Evolutionary conservation across 1,140 invertebrate species (phyloP), one percentile per base, ranked within the genome.

Genomic region (Eciton burchellii): DNA sequence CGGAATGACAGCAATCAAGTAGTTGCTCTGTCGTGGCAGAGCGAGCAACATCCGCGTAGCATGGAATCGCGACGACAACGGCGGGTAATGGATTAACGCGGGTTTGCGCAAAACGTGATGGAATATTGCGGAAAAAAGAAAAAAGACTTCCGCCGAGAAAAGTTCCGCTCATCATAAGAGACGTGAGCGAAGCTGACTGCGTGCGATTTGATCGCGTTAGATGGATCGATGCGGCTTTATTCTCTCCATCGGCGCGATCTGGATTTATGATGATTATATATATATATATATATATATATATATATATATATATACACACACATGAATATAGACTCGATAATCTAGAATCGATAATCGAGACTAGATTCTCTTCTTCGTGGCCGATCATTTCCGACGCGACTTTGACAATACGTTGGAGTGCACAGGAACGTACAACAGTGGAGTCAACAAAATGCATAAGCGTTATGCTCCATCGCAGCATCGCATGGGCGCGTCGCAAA

Each of bases 221-320:
- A 68, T 5, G 63, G 35, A 45, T 68, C n/a, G 74, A 77, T 77
- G 68, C 21, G 47, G 26, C 49, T 29, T 68, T 68, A 52, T 19
- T 77, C 24, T 11, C 35, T n/a, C 21, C 56, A 21, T 56, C 12
- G 49, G 62, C 35, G 12, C 41, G 63, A 70, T 68, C 9, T 12
- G 63, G 56, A 79, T 79, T 79, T 79, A 79, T 79, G 4, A 63
- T 63, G n/a, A 35, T n/a, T n/a, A n/a, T n/a, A n/a, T n/a, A n/a
- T n/a, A n/a, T n/a, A n/a, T n/a, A n/a, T n/a, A n/a, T n/a, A n/a
- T n/a, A n/a, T n/a, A n/a, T n/a, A n/a, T n/a, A n/a, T n/a, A n/a
- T n/a, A n/a, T n/a, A n/a, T n/a, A n/a, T n/a, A n/a, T n/a, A n/a
- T n/a, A n/a, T n/a, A n/a, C n/a, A n/a, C n/a, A n/a, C n/a, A n/a